Evolutionary conservation across 2,888 invertebrate genomes (phyloP).

Genomic region (Morpho deidamia): DNA sequence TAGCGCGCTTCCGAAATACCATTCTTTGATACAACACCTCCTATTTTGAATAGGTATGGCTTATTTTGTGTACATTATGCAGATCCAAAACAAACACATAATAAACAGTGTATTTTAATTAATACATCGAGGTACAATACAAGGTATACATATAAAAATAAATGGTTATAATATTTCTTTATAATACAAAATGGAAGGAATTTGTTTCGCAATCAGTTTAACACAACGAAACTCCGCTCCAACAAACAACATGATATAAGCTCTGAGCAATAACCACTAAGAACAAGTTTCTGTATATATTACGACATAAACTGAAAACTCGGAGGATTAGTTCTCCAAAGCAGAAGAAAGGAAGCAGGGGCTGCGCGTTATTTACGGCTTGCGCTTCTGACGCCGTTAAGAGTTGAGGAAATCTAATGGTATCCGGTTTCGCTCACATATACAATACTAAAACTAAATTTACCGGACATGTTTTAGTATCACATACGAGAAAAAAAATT

Average conservation of each 20-base stretch:
- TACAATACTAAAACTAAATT: slow-evolving; percentile 6
- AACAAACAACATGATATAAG: slow-evolving; percentile 10
- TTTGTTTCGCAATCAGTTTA: slow-evolving; percentile 2
- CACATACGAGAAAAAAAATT: too few relatives aligned
- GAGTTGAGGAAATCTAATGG: slow-evolving; percentile 53
- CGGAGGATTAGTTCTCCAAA: slow-evolving; percentile 41
- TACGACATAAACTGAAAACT: slow-evolving; percentile 34
- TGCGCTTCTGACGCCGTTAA: slow-evolving; percentile 54
- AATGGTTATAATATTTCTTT: slow-evolving; percentile 4
- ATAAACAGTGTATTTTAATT: too few relatives aligned
- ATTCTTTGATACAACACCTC: slow-evolving; percentile 52
- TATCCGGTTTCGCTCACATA: slow-evolving; percentile 29
- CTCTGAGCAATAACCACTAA: slow-evolving; percentile 8
- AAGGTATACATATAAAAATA: slow-evolving; percentile 3
- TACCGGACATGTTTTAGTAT: too few relatives aligned
- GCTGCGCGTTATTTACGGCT: slow-evolving; percentile 66
- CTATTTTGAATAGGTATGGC: slow-evolving; percentile 25
- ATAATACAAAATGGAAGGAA: slow-evolving; percentile 1
- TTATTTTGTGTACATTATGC: slow-evolving; percentile 1
- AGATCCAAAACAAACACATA: too few relatives aligned
- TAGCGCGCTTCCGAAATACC: slow-evolving; percentile 58
- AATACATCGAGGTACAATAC: background rate
- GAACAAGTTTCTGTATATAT: slow-evolving; percentile 28
- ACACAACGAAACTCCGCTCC: slow-evolving; percentile 29
- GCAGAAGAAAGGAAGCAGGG: slow-evolving; percentile 60